A percentile compares a stretch with the other conserved stretches of the same genome.
Conservation (phyloP, 2,113 vertebrate genomes). For the Protobothrops flavoviridis region DNA sequence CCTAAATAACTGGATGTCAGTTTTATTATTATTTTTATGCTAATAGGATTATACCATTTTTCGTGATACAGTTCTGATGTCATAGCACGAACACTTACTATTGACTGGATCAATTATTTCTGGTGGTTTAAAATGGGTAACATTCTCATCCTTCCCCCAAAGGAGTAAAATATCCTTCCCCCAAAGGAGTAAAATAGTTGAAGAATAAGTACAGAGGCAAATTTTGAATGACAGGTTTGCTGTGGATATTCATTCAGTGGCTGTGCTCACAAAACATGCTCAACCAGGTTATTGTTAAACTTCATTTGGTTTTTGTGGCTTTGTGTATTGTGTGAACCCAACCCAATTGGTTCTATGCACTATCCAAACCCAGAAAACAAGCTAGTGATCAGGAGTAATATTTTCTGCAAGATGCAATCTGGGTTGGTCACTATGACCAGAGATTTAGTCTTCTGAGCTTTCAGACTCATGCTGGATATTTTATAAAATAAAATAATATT, state of each 20-base stretch:
- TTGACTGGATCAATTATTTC: background rate
- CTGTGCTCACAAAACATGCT: background rate
- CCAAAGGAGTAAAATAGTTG: conserved; percentile 26
- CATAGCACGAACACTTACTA: background rate
- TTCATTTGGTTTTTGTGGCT: background rate
- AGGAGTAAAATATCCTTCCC: conserved; percentile 29
- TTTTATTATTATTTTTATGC: conserved; percentile 66
- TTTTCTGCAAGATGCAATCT: background rate
- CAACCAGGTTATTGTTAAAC: background rate
- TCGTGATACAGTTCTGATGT: conserved; percentile 24
- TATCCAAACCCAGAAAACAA: background rate
- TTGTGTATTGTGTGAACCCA: background rate
- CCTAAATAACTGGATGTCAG: conserved; percentile 73
- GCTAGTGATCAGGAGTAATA: background rate
- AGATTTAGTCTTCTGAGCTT: background rate
- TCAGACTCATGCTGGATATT: background rate
- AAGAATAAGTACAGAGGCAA: background rate
- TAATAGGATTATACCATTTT: conserved; percentile 51
- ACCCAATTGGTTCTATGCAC: background rate
- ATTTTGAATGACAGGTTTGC: background rate
- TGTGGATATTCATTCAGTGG: background rate
- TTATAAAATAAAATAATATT: background rate
- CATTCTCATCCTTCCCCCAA: conserved; percentile 23
- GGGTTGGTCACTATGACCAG: background rate
- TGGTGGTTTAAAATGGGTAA: background rate